Percentiles rank a stretch among this genome's conserved stretches.
phyloP scores from a whole-genome alignment of 2,888 invertebrate species.

The Lissonota sp. region DNA sequence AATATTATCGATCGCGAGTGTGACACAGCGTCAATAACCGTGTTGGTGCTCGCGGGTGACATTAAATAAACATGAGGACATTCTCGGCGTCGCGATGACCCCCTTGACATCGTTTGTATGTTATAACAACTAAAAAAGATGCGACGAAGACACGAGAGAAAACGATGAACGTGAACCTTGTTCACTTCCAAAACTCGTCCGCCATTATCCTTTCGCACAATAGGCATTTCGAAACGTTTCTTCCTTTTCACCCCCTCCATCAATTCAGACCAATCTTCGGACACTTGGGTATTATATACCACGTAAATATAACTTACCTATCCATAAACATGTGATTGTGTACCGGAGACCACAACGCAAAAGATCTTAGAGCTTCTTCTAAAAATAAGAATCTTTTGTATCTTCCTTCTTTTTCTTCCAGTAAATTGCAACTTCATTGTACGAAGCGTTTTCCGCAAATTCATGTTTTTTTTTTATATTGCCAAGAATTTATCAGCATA shows the following conservation, averaged over 20 bases:
- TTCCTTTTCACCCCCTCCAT: conserved; percentile 15
- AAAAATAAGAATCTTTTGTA: conserved; percentile 45
- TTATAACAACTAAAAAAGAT: conserved; percentile 45
- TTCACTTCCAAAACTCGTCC: conserved; percentile 50
- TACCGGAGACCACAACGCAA: conserved; percentile 6
- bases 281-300: conserved; percentile 11
- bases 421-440: conserved; percentile 10
- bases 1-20: conserved; percentile 56
- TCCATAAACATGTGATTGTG: not conserved
- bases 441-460: too few relatives aligned
- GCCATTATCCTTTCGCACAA: conserved; percentile 67
- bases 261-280: conserved; percentile 17
- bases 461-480: too few relatives aligned
- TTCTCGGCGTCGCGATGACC: conserved; percentile 61
- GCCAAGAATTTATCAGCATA: too few relatives aligned
- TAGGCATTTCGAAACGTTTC: conserved; percentile 32
- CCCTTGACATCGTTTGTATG: conserved; percentile 65
- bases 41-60: conserved; percentile 55
- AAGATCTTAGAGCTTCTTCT: conserved; percentile 35
- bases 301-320: not conserved
- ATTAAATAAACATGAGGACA: conserved; percentile 68
- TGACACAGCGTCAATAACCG: conserved; percentile 62
- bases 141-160: conserved; percentile 26
- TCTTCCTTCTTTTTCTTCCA: conserved; percentile 7
- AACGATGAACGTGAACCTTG: conserved; percentile 41